These are phyloP conservation scores for Chaunax sp. DNA, from an alignment of 2,797 vertebrate species.

Conservation along the genomic window DNA sequence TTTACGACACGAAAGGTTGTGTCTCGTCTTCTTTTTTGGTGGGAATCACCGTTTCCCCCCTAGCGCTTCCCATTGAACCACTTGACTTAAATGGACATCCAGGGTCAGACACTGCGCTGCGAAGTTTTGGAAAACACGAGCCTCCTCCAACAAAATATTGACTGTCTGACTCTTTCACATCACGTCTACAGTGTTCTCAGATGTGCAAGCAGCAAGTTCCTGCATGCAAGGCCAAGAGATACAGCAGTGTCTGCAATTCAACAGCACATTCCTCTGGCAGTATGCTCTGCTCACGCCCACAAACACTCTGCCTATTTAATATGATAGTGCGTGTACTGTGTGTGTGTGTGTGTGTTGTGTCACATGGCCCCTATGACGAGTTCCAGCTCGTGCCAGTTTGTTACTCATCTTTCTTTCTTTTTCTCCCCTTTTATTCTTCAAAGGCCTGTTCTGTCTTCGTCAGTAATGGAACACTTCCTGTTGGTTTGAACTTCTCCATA, in stretches of 20 bases:
- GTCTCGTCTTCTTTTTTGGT: constrained; percentile 22
- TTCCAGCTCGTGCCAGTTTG: too few relatives aligned
- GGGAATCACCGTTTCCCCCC: constrained; percentile 31
- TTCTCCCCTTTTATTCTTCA: not conserved
- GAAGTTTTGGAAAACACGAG: not conserved
- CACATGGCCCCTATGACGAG: constrained; percentile 1
- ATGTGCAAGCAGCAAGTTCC: constrained; percentile 52
- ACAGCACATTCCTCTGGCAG: constrained; percentile 57
- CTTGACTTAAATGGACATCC: not conserved
- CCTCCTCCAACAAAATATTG: too few relatives aligned
- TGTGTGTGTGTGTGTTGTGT: constrained; percentile 6
- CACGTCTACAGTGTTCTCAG: not conserved
- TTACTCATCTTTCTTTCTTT: too few relatives aligned
- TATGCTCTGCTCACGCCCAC: constrained; percentile 33
- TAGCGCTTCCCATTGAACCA: constrained; percentile 11
- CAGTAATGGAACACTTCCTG: not conserved
- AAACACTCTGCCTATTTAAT: constrained; percentile 17
- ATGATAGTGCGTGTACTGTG: not conserved
- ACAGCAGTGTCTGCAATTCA: constrained; percentile 14
- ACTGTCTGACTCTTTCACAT: not conserved
- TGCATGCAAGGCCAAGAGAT: constrained; percentile 27
- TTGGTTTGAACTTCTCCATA: too few relatives aligned
- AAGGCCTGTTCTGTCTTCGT: not conserved
- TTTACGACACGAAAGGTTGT: too few relatives aligned
- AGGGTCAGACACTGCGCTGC: not conserved